These are phyloP conservation scores for Thinocorus orbignyianus DNA, from an alignment of 2,113 vertebrate species.

Conservation along the genomic window DNA sequence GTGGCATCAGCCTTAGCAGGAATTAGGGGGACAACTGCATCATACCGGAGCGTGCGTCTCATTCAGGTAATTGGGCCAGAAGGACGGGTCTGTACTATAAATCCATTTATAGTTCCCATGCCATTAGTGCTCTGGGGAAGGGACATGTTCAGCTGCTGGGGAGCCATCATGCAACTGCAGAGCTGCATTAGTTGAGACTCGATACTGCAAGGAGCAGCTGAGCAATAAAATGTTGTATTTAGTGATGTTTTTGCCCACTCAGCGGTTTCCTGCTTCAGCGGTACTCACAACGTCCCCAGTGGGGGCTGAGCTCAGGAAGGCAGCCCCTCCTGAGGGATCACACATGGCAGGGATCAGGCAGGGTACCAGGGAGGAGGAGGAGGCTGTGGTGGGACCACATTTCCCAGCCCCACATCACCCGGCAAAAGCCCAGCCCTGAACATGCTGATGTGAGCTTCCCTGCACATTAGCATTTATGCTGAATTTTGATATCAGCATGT, in stretches of 20 bases:
- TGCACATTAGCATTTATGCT: rapidly evolving
- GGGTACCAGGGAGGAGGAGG: not conserved
- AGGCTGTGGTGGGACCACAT: rapidly evolving
- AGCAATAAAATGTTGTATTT: not conserved
- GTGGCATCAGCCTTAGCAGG: no score
- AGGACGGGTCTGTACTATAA: no score
- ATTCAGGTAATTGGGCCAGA: no score
- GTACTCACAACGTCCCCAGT: not conserved
- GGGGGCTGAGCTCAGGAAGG: not conserved
- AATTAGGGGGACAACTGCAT: no score
- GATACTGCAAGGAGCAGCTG: not conserved
- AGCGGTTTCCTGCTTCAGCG: not conserved
- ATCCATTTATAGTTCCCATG: no score
- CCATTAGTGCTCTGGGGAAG: not conserved
- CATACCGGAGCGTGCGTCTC: no score
- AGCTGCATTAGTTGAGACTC: rapidly evolving
- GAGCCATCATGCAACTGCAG: not conserved
- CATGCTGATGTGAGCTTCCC: not conserved
- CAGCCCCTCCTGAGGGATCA: not conserved
- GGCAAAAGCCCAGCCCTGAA: not conserved
- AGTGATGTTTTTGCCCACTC: not conserved
- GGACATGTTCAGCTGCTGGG: not conserved
- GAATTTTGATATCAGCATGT: not conserved
- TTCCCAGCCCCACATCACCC: rapidly evolving
- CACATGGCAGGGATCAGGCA: not conserved